These are phyloP conservation scores for Helostoma temminkii DNA, from an alignment of 2,797 vertebrate genomes.

Conservation along the genomic window DNA sequence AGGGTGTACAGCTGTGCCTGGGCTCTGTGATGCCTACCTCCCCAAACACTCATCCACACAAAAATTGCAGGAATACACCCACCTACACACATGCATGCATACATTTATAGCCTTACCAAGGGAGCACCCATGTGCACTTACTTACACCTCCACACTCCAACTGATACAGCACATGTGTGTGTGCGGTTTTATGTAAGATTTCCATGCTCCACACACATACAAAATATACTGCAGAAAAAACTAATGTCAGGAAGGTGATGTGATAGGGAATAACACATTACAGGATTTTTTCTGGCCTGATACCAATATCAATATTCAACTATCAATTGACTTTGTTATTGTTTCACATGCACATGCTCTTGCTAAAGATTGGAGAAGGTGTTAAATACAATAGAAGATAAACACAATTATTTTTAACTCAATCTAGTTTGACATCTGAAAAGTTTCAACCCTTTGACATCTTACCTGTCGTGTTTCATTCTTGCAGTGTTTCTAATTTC, in stretches of 20 bases:
- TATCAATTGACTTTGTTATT: constrained; percentile 1
- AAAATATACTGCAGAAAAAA: constrained; percentile 6
- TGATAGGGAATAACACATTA: constrained; percentile 33
- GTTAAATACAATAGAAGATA: constrained; percentile 3
- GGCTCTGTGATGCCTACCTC: constrained; percentile 64
- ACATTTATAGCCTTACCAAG: constrained; percentile 63
- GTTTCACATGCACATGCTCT: constrained; percentile 12
- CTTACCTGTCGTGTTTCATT: too few species aligned
- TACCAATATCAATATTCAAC: constrained; percentile 34
- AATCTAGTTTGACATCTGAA: constrained; percentile 2
- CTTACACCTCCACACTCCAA: constrained; percentile 66
- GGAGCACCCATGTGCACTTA: constrained; percentile 65
- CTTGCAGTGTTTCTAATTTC: too few species aligned
- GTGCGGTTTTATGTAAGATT: constrained; percentile 62
- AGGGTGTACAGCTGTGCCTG: constrained; percentile 76
- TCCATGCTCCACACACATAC: constrained; percentile 13
- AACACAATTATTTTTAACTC: constrained; percentile 10
- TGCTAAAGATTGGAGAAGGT: constrained; percentile 2
- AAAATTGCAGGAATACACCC: constrained; percentile 63
- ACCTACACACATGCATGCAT: constrained; percentile 68
- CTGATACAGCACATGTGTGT: constrained; percentile 45
- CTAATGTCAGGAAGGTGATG: constrained; percentile 25
- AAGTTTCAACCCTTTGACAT: neutral
- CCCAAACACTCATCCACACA: constrained; percentile 62
- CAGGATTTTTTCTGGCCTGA: constrained; percentile 19